Evolutionary conservation across 2,797 vertebrate species (phyloP).

Genomic region (Chrosomus eos): DNA sequence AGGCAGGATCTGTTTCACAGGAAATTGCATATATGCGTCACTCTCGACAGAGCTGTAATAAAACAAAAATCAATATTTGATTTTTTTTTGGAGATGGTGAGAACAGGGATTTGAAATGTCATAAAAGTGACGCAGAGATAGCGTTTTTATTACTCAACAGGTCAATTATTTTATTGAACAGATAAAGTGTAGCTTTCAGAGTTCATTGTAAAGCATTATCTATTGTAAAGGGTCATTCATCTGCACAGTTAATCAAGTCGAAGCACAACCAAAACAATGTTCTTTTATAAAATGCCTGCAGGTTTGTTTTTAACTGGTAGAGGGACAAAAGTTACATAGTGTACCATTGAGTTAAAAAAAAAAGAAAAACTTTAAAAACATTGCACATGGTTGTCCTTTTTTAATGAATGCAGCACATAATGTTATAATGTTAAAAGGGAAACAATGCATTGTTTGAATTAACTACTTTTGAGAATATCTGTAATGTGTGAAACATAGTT

Average conservation of each 20-base stretch:
- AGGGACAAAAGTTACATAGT: neutral
- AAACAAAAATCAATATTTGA: neutral
- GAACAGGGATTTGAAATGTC: neutral
- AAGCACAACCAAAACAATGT: neutral
- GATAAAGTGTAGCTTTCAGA: neutral
- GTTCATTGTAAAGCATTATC: neutral
- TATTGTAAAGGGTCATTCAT: neutral
- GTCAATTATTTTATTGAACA: neutral
- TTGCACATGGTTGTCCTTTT: neutral
- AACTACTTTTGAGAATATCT: neutral
- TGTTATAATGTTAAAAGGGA: neutral
- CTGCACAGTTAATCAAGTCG: neutral
- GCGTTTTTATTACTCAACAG: neutral
- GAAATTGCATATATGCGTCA: neutral
- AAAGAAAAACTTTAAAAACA: neutral
- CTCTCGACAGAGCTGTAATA: neutral
- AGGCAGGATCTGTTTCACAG: neutral
- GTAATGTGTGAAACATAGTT: neutral
- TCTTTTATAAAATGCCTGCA: neutral
- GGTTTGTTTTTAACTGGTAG: neutral
- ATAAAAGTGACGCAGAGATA: neutral
- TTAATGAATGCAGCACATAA: neutral
- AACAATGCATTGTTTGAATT: neutral
- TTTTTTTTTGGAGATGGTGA: neutral
- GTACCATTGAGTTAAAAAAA: neutral